A percentile compares a stretch with the other conserved stretches of the same genome.
phyloP scores from a whole-genome alignment of 2,888 invertebrate genomes.

The Loripinus fragilis region DNA sequence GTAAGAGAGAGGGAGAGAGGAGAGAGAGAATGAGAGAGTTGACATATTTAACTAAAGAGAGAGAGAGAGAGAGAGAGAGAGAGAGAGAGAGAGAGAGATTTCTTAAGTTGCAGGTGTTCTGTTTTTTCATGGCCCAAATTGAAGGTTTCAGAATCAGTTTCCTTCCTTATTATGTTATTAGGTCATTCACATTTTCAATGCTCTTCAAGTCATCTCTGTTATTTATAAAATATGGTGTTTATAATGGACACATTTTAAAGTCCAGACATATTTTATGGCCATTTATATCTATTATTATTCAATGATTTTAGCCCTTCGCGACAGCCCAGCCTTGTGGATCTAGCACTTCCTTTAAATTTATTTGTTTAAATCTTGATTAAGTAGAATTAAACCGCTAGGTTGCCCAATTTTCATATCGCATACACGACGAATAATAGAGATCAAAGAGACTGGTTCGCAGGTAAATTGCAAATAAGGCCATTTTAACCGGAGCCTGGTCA shows the following conservation, averaged over 20 bases:
- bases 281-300: constrained; percentile 18
- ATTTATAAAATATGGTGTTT: too few species aligned
- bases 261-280: constrained; percentile 10
- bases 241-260: constrained; percentile 2
- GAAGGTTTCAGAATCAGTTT: too few species aligned
- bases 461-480: constrained; percentile 6
- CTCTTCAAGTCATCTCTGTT: too few species aligned
- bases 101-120: too few species aligned
- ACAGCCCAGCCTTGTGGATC: not conserved
- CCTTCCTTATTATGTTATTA: too few species aligned
- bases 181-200: too few species aligned
- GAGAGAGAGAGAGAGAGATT: too few species aligned
- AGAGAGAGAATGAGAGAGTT: too few species aligned
- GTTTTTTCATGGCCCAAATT: too few species aligned
- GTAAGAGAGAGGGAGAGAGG: too few species aligned
- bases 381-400: not conserved
- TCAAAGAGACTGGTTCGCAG: constrained; percentile 6
- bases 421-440: not conserved
- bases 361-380: constrained; percentile 18
- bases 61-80: too few species aligned
- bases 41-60: too few species aligned
- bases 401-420: not conserved
- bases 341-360: not conserved
- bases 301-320: constrained; percentile 2
- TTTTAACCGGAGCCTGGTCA: not conserved